Evolutionary conservation across 2,888 invertebrate genomes (phyloP).

Genomic region (Idaea aversata): DNA sequence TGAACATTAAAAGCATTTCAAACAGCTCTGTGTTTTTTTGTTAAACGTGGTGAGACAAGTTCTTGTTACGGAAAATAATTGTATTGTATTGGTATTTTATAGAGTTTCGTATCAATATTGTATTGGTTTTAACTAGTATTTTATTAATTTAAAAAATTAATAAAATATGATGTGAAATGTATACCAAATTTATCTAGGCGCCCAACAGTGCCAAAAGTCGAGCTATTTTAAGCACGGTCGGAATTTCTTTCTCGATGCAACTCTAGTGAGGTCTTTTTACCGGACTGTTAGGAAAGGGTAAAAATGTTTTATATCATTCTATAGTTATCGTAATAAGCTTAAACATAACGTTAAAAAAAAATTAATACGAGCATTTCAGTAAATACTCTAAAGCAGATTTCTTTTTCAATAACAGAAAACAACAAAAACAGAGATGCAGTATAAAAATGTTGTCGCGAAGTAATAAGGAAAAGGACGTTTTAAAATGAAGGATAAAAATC

Average conservation of each 20-base stretch:
- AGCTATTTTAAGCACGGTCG: no score
- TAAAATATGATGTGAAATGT: background rate
- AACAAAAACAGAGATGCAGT: background rate
- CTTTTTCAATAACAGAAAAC: background rate
- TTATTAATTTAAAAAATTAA: background rate
- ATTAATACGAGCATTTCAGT: no score
- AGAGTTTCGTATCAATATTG: no score
- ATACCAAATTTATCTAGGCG: no score
- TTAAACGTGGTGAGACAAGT: background rate
- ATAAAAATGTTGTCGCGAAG: conserved; percentile 7
- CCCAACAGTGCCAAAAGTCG: no score
- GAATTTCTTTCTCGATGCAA: no score
- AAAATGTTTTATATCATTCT: no score
- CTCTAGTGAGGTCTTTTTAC: no score
- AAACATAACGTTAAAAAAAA: no score
- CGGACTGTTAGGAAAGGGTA: no score
- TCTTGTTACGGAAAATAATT: background rate
- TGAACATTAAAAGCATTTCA: conserved; percentile 24
- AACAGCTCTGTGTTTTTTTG: conserved; percentile 12
- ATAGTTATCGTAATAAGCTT: no score
- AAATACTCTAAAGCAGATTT: background rate
- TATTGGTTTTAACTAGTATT: background rate
- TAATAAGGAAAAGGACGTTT: conserved; percentile 38
- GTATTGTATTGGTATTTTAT: background rate
- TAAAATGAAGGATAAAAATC: conserved; percentile 41